Evolutionary conservation across 1,140 invertebrate genomes (phyloP).

Genomic region (Chlorops oryzae): DNA sequence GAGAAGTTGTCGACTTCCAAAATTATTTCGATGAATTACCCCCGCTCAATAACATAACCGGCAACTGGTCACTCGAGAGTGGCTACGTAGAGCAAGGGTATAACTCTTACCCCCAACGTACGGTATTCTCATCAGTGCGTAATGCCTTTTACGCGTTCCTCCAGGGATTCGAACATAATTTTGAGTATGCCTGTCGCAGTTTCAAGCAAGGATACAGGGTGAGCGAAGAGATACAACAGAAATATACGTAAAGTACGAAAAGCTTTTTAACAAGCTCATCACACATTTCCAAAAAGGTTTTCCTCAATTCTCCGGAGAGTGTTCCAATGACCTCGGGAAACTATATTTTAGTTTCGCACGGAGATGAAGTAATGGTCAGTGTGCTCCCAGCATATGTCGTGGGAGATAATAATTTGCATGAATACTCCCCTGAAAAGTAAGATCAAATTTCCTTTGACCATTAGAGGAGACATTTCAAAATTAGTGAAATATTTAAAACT

Average conservation of each 20-base stretch:
- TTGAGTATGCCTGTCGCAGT: constrained; percentile 43
- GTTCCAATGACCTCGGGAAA: constrained; percentile 50
- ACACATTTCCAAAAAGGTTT: neutral
- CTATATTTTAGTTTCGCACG: constrained; percentile 51
- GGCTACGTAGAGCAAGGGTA: constrained; percentile 32
- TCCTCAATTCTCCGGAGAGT: constrained; percentile 45
- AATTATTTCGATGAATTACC: neutral
- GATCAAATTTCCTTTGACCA: too few relatives aligned
- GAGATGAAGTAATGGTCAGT: constrained; percentile 51
- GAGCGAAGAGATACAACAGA: neutral
- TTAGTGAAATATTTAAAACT: neutral
- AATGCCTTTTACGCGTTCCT: constrained; percentile 35
- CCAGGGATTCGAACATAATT: constrained; percentile 25
- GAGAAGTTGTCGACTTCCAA: neutral
- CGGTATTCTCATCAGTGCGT: constrained; percentile 34
- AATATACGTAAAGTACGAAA: neutral
- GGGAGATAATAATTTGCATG: constrained; percentile 48
- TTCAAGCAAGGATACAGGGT: constrained; percentile 45
- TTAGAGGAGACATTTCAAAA: too few relatives aligned
- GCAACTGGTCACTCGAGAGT: constrained; percentile 37
- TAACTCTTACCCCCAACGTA: constrained; percentile 38
- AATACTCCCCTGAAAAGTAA: constrained; percentile 47
- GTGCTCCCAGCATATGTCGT: constrained; percentile 55
- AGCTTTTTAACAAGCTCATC: neutral
- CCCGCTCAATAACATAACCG: neutral